Evolutionary conservation across 2,888 invertebrate species (phyloP), one percentile per base, ranked within the genome.

Genomic region (Copidosoma aretas): DNA sequence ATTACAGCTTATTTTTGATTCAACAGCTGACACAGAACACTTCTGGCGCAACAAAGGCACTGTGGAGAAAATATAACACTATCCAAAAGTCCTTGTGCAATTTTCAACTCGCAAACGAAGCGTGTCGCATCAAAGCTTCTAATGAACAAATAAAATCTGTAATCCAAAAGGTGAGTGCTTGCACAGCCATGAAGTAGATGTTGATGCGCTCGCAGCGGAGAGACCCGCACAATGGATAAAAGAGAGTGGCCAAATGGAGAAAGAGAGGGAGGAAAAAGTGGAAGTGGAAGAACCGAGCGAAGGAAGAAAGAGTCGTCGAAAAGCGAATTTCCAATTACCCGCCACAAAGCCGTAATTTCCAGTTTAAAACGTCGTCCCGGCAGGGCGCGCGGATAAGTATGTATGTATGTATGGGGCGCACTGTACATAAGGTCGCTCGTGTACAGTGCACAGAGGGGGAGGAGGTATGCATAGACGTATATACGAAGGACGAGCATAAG

Each of bases 271-370:
- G 41, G 32, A 10, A 63, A 24, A 57, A 57, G 53, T 67, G 60
- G 68, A 68, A 56, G 15, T 54, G 79, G 76, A 54, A 68, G 61
- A 70, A 71, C 59, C 22, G 60, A 32, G 32, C 8, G 32, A 32
- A 8, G 8, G 32, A 32, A 32, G 32, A 32, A 32, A 32, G 32
- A 32, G 32, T 32, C 32, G 32, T 32, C 32, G 32, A 32, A 32
- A 32, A 76, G 76, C 76, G 77, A 83, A 82, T 82, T 83, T 83
- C 80, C 83, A 82, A 83, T 83, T 83, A 83, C 77, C 77, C 77
- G 70, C 70, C 73, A 82, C 82, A 83, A 83, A 75, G 78, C 77
- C 73, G 77, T 80, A 82, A 82, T 82, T 82, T 80, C 79, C 77
- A 74, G 78, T 81, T 79, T 80, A 79, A 79, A 81, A 79, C 76